These are phyloP conservation scores for Deilephila porcellus DNA, from an alignment of 2,888 invertebrate species.

Conservation along the genomic window DNA sequence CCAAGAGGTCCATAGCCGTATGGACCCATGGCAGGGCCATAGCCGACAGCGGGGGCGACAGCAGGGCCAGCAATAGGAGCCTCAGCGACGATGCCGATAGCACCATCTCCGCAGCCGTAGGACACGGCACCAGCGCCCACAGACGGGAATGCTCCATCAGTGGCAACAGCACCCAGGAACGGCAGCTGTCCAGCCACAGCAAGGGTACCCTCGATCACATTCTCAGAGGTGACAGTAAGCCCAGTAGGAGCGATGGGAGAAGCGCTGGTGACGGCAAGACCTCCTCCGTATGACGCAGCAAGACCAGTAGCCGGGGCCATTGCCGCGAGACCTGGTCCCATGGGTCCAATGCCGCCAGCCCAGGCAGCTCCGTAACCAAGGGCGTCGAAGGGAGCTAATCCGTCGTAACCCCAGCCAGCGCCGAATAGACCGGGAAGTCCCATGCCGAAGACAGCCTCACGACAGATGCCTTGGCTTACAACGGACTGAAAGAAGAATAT, in stretches of 20 bases:
- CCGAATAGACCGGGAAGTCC: constrained; percentile 28
- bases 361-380: constrained; percentile 29
- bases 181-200: constrained; percentile 54
- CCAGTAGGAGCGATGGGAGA: constrained; percentile 55
- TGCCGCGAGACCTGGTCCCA: constrained; percentile 14
- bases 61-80: constrained; percentile 35
- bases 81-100: constrained; percentile 35
- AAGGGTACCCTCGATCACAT: constrained; percentile 52
- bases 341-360: constrained; percentile 25
- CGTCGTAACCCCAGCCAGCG: constrained; percentile 27
- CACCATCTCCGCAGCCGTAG: constrained; percentile 47
- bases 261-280: constrained; percentile 43
- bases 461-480: constrained; percentile 29
- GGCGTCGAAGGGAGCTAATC: constrained; percentile 20
- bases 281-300: constrained; percentile 30
- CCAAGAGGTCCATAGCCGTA: constrained; percentile 26
- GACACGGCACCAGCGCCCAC: constrained; percentile 51
- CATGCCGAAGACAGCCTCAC: constrained; percentile 24
- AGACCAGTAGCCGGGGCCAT: constrained; percentile 19
- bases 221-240: constrained; percentile 52
- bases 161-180: constrained; percentile 55
- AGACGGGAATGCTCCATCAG: constrained; percentile 51
- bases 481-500: constrained; percentile 14
- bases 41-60: constrained; percentile 28
- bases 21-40: constrained; percentile 29